Evolutionary conservation across 1,140 invertebrate species (phyloP), one percentile per base, ranked within the genome.

Genomic region (Zaprionus tsacasi): DNA sequence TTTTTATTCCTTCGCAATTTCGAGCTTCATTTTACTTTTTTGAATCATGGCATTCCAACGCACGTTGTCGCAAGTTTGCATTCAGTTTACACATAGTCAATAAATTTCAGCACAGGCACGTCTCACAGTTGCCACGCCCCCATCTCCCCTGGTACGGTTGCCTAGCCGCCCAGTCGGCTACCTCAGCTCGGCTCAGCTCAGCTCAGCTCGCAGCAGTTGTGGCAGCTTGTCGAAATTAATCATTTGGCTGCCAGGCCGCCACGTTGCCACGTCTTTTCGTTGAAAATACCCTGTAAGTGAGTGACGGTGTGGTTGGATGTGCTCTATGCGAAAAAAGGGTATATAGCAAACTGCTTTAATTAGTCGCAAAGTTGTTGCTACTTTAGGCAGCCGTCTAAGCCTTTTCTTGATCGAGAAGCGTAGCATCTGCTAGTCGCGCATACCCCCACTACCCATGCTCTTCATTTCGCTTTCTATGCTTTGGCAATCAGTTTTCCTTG

Each of bases 201-300:
- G 78, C 85, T 25, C 52, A 87, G 80, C 72, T 83, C 83, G 83
- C 80, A 83, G 83, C 83, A 87, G 83, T 83, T 89, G 83, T 83
- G 83, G 83, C 83, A 87, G 83, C 83, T 83, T 88, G 83, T 83
- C 79, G 80, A 88, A 89, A 88, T 88, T 88, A 88, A 89, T 88
- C 83, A 88, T 88, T 88, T 83, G 70, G 85, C 80, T 89, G 85
- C 73, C 83, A 88, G 72, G 70, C 60, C 77, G 64, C 70, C 60
- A 58, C 52, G 70, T 56, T 61, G 71, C 55, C 59, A 45, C n/a
- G 7, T 15, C 40, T 45, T 45, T 45, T 1, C 2, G 7, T n/a
- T 3, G 15, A 0, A 45, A 15, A 60, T 73, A 68, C 65, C 57
- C 57, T 48, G 6, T 56, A 36, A 54, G 4, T 1, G 21, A 21